Percentiles rank a stretch among this genome's conserved stretches.
phyloP scores from a whole-genome alignment of 2,797 vertebrate species.

The Adrianichthys oophorus region DNA sequence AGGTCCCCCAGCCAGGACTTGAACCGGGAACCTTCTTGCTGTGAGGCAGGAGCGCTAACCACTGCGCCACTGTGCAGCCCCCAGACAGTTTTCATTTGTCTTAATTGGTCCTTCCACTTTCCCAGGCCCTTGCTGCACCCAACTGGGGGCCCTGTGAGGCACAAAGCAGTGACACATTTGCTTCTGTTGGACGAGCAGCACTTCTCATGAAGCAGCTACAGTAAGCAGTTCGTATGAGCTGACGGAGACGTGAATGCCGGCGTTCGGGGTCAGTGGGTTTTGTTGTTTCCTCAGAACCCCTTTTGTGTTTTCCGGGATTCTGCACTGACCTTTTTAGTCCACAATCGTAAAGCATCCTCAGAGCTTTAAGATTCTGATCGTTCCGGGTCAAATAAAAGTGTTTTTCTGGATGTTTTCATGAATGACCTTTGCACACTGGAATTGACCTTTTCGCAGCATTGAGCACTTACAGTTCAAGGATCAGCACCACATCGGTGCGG shows the following conservation, averaged over 20 bases:
- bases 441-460: background rate
- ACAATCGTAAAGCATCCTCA: background rate
- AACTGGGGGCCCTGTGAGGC: slow-evolving; percentile 15
- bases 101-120: slow-evolving; percentile 56
- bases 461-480: slow-evolving; percentile 94
- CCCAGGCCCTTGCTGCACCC: slow-evolving; percentile 36
- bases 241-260: background rate
- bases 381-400: too few species aligned
- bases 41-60: too few species aligned
- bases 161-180: slow-evolving; percentile 30
- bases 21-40: too few species aligned
- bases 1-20: too few species aligned
- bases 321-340: background rate
- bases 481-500: slow-evolving; percentile 92
- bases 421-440: background rate
- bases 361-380: too few species aligned
- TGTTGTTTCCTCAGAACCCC: background rate
- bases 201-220: slow-evolving; percentile 19
- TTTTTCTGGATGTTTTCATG: too few species aligned
- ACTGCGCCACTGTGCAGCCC: too few species aligned
- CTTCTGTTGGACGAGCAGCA: slow-evolving; percentile 32
- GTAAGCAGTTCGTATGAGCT: slow-evolving; percentile 14
- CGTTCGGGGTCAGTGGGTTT: slow-evolving; percentile 2
- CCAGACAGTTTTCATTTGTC: slow-evolving; percentile 48
- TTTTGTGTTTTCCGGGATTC: background rate